Percentiles rank a stretch among this genome's conserved stretches.
Conservation (phyloP, 2,797 vertebrate genomes). For the Manis pentadactyla region DNA sequence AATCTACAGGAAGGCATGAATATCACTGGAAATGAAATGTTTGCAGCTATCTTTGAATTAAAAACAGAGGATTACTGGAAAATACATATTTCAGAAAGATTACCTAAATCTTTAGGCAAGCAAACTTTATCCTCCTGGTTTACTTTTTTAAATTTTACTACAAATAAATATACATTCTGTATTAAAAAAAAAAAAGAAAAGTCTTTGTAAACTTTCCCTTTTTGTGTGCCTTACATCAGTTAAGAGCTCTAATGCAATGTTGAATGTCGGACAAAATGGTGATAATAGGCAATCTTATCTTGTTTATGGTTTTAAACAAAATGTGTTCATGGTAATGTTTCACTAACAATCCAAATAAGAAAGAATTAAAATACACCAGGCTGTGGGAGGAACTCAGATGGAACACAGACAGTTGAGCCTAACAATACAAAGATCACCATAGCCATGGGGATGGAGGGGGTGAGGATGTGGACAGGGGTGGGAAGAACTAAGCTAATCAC, state of each 20-base stretch:
- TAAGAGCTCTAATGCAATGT: background rate
- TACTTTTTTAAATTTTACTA: conserved; percentile 15
- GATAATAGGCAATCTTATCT: background rate
- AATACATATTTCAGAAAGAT: background rate
- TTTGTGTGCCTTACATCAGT: background rate
- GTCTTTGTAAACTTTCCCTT: background rate
- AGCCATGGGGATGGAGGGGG: background rate
- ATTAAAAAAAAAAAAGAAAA: too few relatives aligned
- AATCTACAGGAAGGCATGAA: background rate
- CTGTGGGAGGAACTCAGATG: background rate
- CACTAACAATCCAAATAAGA: background rate
- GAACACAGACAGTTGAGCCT: background rate
- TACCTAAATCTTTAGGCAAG: background rate
- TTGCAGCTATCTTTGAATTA: background rate
- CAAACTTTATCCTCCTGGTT: background rate
- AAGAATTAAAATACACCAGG: background rate
- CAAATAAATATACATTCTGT: background rate
- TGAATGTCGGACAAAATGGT: background rate
- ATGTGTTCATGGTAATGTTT: background rate
- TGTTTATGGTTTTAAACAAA: conserved; percentile 12
- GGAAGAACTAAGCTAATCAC: background rate
- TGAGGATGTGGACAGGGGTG: too few relatives aligned
- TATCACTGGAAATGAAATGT: background rate
- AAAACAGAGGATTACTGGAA: background rate
- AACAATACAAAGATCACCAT: background rate